Evolutionary conservation across 2,888 invertebrate genomes (phyloP), one percentile per base, ranked within the genome.

Genomic region (Hypomecis punctinalis): DNA sequence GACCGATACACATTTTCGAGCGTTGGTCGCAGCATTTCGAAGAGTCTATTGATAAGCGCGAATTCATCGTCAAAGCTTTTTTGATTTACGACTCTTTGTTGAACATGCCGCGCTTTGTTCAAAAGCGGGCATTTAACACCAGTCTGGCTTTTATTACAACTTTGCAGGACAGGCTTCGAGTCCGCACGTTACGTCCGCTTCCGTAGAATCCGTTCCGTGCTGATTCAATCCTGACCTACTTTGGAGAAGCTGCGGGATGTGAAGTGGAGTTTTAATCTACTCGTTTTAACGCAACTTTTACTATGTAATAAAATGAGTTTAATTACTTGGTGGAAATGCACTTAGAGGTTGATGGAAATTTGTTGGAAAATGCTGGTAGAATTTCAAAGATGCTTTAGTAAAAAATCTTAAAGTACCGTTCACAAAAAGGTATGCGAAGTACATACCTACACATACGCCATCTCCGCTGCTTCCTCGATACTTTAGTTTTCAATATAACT

Each of bases 201-300:
- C 70, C 75, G 69, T 66, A 72, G 78, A 77, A 77, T 80, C 77
- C 73, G 77, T 73, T 69, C 74, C 61, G 65, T 68, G 69, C 68
- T 72, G 70, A 70, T 70, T 79, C 73, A 70, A 74, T 76, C 70
- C 76, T 79, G 67, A 68, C 66, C 71, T 65, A 68, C 62, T 72
- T 72, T 51, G 35, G n/a, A 33, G 40, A 48, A 62, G 63, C 61
- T 52, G 52, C 46, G 63, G 49, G 58, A 61, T 59, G 40, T 57
- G 42, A 35, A 49, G 35, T 23, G 62, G 35, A 56, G 48, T 48
- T 46, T 40, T 42, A 54, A 40, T 39, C n/a, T 46, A 13, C 46
- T 39, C 47, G 48, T 61, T 54, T 47, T 47, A 33, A 45, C 37
- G 51, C 3, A 2, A 43, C 8, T 43, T 45, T 51, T 45, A 45